Base-by-base conservation (phyloP, 35 echinoderm and acorn worm genomes). In the Heliocidaris erythrogramma region DNA sequence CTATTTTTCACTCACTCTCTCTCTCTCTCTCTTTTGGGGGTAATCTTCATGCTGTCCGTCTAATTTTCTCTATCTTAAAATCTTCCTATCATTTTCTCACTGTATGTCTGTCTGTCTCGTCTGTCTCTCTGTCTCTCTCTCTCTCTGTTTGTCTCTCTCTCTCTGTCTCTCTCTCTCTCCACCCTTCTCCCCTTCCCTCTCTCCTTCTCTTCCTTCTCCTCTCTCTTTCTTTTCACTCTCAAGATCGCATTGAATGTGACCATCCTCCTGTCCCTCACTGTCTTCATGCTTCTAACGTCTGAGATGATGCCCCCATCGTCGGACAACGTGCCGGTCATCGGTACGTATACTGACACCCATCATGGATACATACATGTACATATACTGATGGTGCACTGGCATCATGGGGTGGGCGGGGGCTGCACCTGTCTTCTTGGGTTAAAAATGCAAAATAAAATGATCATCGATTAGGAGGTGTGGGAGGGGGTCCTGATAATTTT, bases 241-340 rank as follows among this genome's bases (percentile, higher is more conserved):
- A 47, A 96, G 94, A 97, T 99, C 32, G 96, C 96, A 9, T 94
- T 99, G 5, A 95, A 91, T 24, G 97, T 99, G 31, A 99, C 98
- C 29, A 96, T 99, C 49, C 87, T 99, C 3, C 92, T 99, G 1
- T 96, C 98, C 13, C 91, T 99, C 69, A 97, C 95, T 61, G 97
- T 99, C 4, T 99, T 97, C 78, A 95, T 96, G 96, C 91, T 99
- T 16, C 93, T 99, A n/a, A 94, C 95, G 7, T 97, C 97, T 0
- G 97, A 99, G 52, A 99, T 95, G 71, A 93, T 99, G 95, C 98
- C 97, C 30, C 96, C 98, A 87, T 97, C 98, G 32, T 97, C 97
- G 2, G 96, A 99, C 48, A 96, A 89, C 32, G 94, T 99, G 31
- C 98, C 98, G 14, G 88, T 97, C 49, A 96, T 97, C n/a, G 95